phyloP scores from a whole-genome alignment of 2,797 vertebrate species.

The Nasua narica region DNA sequence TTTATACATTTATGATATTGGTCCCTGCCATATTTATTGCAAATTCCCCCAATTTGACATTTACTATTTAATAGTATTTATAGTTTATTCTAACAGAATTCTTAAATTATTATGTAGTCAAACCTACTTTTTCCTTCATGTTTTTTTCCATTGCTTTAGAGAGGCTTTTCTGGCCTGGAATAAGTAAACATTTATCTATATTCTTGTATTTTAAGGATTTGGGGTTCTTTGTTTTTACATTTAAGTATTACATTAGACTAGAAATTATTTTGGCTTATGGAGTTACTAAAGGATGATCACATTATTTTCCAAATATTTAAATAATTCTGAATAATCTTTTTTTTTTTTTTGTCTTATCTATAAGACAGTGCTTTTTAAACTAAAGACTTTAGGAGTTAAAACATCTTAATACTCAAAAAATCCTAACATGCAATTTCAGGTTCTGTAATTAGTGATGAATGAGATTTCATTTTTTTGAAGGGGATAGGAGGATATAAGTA shows the following conservation, averaged over 20 bases:
- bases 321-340: not conserved
- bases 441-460: not conserved
- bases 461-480: not conserved
- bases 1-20: conserved; percentile 27
- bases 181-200: conserved; percentile 16
- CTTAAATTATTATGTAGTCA: not conserved
- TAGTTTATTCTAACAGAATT: not conserved
- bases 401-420: not conserved
- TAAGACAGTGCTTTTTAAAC: not conserved
- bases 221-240: not conserved
- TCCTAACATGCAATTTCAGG: not conserved
- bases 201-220: conserved; percentile 16
- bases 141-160: not conserved
- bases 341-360: not conserved
- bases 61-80: not conserved
- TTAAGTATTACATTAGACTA: not conserved
- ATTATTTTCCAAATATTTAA: not conserved
- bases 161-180: conserved; percentile 10
- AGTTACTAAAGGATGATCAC: not conserved
- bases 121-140: not conserved
- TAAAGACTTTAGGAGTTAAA: not conserved
- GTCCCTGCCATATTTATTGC: not conserved
- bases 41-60: conserved; percentile 4
- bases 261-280: conserved; percentile 2
- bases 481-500: not conserved